phyloP scores from a whole-genome alignment of 2,797 vertebrate genomes.

The Crenuchus spilurus region DNA sequence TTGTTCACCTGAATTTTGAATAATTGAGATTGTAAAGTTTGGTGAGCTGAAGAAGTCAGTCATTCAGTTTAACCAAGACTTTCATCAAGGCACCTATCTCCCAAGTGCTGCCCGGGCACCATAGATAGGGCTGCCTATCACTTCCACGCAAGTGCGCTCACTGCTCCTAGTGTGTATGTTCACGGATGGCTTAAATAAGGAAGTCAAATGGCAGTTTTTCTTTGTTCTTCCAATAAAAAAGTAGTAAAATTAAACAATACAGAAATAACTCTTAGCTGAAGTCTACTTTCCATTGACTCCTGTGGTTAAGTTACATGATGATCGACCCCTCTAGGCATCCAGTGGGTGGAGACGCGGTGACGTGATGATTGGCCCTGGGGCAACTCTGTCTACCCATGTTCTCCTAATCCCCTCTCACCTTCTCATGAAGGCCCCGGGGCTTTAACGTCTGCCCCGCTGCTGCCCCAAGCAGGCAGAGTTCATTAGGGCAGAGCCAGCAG shows the following conservation, averaged over 20 bases:
- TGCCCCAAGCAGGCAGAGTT: slow-evolving; percentile 71
- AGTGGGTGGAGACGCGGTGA: background rate
- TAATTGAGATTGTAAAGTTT: too few species aligned
- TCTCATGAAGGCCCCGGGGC: slow-evolving; percentile 17
- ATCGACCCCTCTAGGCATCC: background rate
- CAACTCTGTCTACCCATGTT: slow-evolving; percentile 3
- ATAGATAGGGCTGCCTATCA: too few species aligned
- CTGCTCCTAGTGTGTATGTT: background rate
- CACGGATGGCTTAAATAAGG: too few species aligned
- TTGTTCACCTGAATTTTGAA: too few species aligned
- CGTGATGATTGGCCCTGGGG: slow-evolving; percentile 8
- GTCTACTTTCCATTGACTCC: background rate
- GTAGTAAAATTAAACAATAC: too few species aligned
- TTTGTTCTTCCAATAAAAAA: too few species aligned
- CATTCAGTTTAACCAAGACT: too few species aligned
- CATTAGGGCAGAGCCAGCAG: slow-evolving; percentile 71
- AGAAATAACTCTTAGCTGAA: background rate
- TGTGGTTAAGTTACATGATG: background rate
- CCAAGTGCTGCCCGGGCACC: too few species aligned
- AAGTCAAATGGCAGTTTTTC: too few species aligned
- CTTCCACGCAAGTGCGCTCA: too few species aligned
- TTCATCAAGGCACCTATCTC: too few species aligned
- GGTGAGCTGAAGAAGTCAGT: too few species aligned
- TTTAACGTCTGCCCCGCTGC: slow-evolving; percentile 42
- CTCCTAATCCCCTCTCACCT: slow-evolving; percentile 18